These are phyloP conservation scores for Xenopus petersii DNA, from an alignment of 2,797 vertebrate species.

Conservation along the genomic window DNA sequence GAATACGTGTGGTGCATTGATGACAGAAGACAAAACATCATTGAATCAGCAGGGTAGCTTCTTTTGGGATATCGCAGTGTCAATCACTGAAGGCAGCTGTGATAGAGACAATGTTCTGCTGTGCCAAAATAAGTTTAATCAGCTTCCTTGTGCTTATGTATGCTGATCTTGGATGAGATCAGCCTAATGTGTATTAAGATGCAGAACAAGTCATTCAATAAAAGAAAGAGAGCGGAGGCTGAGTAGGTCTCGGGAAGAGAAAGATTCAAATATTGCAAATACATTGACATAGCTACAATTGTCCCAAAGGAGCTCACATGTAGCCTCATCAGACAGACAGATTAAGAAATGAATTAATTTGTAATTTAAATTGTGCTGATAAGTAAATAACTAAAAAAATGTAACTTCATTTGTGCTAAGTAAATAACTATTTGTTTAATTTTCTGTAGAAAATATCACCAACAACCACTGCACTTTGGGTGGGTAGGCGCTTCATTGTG, in stretches of 20 bases:
- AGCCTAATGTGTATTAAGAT: conserved; percentile 52
- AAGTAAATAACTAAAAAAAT: no score
- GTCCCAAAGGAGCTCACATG: background rate
- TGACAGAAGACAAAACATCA: conserved; percentile 53
- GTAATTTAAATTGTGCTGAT: no score
- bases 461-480: no score
- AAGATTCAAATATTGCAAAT: background rate
- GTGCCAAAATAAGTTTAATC: conserved; percentile 33
- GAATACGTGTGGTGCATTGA: conserved; percentile 15
- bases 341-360: no score
- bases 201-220: conserved; percentile 43
- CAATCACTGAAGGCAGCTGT: conserved; percentile 62
- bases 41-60: conserved; percentile 52
- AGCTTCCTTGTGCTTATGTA: conserved; percentile 18
- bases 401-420: no score
- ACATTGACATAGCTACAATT: background rate
- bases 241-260: background rate
- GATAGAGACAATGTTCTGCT: conserved; percentile 25
- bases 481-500: no score
- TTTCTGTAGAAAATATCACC: no score
- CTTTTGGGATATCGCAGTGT: conserved; percentile 50
- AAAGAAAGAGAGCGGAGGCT: conserved; percentile 10
- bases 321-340: background rate
- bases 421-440: no score
- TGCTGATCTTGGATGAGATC: conserved; percentile 47